These are phyloP conservation scores for Cremastinae sp. DNA, from an alignment of 2,888 invertebrate genomes.

Conservation along the genomic window DNA sequence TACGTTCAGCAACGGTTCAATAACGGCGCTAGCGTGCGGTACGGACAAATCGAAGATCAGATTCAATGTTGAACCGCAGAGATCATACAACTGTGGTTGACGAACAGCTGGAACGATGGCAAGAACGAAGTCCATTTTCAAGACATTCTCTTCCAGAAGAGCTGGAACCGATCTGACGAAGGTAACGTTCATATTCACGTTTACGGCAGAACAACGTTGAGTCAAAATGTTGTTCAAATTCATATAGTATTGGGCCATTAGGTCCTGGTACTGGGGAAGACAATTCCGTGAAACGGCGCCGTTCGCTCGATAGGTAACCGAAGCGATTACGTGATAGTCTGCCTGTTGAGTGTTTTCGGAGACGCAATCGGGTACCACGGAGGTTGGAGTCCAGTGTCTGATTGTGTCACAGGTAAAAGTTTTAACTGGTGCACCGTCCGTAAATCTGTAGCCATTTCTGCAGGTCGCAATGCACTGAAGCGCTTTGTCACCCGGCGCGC, in stretches of 20 bases:
- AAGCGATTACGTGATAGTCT: slow-evolving; percentile 94
- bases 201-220: slow-evolving; percentile 95
- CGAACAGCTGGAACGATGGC: slow-evolving; percentile 93
- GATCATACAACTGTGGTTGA: slow-evolving; percentile 95
- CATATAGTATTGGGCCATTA: slow-evolving; percentile 89
- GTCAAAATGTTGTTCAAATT: slow-evolving; percentile 91
- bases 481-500: slow-evolving; percentile 90
- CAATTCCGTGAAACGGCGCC: slow-evolving; percentile 93
- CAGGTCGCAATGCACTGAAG: slow-evolving; percentile 95
- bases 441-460: slow-evolving; percentile 93
- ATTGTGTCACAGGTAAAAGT: slow-evolving; percentile 92
- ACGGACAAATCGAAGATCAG: slow-evolving; percentile 96
- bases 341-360: slow-evolving; percentile 97
- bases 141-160: slow-evolving; percentile 91
- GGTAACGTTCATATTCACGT: slow-evolving; percentile 96
- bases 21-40: slow-evolving; percentile 93
- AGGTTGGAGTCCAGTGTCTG: slow-evolving; percentile 91
- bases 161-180: slow-evolving; percentile 91
- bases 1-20: slow-evolving; percentile 93
- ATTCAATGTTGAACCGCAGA: slow-evolving; percentile 95
- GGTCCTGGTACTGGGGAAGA: slow-evolving; percentile 91
- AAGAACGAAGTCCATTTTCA: slow-evolving; percentile 93
- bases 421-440: slow-evolving; percentile 93
- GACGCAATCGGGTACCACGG: slow-evolving; percentile 96
- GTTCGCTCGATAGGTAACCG: slow-evolving; percentile 92